Conservation (phyloP, 2,113 vertebrate genomes). For the Semicossyphus pulcher region DNA sequence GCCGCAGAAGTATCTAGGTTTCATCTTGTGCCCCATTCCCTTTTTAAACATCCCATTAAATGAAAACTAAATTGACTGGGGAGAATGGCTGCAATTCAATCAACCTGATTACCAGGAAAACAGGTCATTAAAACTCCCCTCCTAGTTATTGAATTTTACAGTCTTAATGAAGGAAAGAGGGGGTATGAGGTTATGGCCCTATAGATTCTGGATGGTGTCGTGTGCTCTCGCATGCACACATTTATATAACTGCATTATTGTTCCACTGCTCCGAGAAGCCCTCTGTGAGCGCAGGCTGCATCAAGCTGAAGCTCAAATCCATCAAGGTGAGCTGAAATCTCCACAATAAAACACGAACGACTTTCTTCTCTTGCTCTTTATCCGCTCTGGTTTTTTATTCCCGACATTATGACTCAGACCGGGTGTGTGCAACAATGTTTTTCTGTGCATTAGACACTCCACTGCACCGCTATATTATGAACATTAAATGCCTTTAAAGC, state of each 20-base stretch:
- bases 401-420: constrained; percentile 57
- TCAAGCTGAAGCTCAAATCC: constrained; percentile 39
- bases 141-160: constrained; percentile 41
- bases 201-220: constrained; percentile 8
- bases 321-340: constrained; percentile 40
- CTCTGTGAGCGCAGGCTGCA: constrained; percentile 7
- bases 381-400: constrained; percentile 3
- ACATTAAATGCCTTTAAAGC: constrained; percentile 46
- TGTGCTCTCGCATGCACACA: not conserved
- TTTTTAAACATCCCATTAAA: constrained; percentile 73
- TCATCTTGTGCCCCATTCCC: constrained; percentile 53
- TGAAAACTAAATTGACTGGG: constrained; percentile 67
- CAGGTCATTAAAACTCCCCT: constrained; percentile 63
- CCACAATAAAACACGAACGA: not conserved
- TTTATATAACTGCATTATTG: constrained; percentile 1
- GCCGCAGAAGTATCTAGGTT: constrained; percentile 49
- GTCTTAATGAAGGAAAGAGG: constrained; percentile 36
- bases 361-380: constrained; percentile 29
- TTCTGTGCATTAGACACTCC: constrained; percentile 14
- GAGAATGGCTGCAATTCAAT: constrained; percentile 67
- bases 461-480: constrained; percentile 37
- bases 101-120: constrained; percentile 71
- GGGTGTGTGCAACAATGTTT: constrained; percentile 23
- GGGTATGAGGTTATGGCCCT: not conserved
- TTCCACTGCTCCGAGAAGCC: not conserved